phyloP scores from a whole-genome alignment of 2,113 vertebrate genomes.

The Columbina picui region DNA sequence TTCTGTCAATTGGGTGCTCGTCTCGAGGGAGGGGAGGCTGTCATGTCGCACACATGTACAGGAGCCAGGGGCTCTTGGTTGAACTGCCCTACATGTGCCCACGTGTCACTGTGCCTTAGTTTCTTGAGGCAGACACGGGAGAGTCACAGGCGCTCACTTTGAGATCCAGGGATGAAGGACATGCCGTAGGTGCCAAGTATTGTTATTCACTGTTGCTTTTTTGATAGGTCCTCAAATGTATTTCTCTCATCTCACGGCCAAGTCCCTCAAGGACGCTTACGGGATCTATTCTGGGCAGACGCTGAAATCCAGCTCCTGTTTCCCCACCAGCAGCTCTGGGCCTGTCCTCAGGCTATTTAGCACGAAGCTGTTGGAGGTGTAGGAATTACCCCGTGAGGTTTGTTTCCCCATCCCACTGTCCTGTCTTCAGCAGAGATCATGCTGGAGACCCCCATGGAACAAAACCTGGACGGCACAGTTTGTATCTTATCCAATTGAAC shows the following conservation, averaged over 20 bases:
- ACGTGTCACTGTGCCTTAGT: background rate
- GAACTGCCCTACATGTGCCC: fast-evolving
- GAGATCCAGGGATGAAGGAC: background rate
- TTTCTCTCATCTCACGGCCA: background rate
- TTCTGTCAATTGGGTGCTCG: background rate
- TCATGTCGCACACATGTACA: fast-evolving
- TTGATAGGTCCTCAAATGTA: background rate
- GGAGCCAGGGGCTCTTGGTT: background rate
- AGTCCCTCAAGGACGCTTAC: background rate
- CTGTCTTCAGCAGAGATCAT: background rate
- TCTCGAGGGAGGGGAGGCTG: background rate
- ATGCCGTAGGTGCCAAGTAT: fast-evolving
- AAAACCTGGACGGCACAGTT: background rate
- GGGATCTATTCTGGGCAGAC: background rate
- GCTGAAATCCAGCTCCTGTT: constrained; percentile 34
- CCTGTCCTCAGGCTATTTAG: background rate
- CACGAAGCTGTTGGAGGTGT: background rate
- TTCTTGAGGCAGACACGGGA: background rate
- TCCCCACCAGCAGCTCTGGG: background rate
- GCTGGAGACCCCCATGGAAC: background rate
- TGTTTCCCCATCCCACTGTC: background rate
- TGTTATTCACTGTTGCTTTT: background rate
- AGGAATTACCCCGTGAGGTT: background rate
- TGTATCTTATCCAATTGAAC: background rate
- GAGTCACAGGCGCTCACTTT: background rate